Percentiles rank a stretch among this genome's conserved stretches.
phyloP scores from a whole-genome alignment of 2,888 invertebrate genomes.

The Pyrgus malvae region DNA sequence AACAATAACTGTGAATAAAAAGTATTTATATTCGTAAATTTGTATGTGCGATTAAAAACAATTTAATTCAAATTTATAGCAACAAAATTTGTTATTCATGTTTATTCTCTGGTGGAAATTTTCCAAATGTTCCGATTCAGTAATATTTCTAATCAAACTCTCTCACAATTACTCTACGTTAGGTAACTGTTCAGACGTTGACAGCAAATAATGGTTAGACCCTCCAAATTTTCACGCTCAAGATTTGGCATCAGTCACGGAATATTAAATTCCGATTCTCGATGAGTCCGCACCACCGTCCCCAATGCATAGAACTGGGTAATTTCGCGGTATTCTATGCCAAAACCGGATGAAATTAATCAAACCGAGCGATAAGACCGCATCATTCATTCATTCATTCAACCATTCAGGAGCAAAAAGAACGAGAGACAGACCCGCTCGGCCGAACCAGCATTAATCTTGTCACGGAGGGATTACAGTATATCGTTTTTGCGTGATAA shows the following conservation, averaged over 20 bases:
- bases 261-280: conserved; percentile 9
- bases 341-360: conserved; percentile 22
- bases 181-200: not conserved
- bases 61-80: no score
- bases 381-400: conserved; percentile 31
- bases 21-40: no score
- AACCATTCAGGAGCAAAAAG: conserved; percentile 24
- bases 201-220: not conserved
- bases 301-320: conserved; percentile 15
- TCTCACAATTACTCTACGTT: not conserved
- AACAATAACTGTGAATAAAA: no score
- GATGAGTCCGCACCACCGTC: conserved; percentile 1
- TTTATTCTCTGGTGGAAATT: no score
- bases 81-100: no score
- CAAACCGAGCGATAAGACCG: conserved; percentile 20
- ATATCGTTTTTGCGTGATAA: conserved; percentile 19
- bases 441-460: conserved; percentile 31
- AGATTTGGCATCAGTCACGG: conserved; percentile 10
- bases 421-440: conserved; percentile 35
- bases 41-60: no score
- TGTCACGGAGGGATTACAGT: conserved; percentile 17
- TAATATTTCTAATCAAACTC: not conserved
- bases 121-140: no score
- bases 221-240: not conserved
- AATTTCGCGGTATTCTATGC: conserved; percentile 12